Base-by-base conservation (phyloP, 2,888 invertebrate genomes). In the Drosophila bunnanda region DNA sequence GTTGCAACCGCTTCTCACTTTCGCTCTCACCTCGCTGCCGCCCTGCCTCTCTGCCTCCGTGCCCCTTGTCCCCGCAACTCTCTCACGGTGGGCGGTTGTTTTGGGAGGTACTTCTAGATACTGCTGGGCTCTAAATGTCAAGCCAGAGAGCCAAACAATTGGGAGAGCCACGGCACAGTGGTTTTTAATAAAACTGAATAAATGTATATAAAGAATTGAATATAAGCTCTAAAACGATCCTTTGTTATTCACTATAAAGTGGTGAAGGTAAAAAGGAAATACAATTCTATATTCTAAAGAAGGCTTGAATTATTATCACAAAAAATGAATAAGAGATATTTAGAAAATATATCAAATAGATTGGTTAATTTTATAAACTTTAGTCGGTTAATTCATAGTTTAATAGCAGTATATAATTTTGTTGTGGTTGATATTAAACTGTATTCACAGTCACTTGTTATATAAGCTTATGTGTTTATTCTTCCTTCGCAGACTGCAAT, bases 71-170 rank as follows among this genome's bases (percentile, higher is more conserved):
- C 28, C 22, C 54, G 32, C 20, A 32, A 65, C 54, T 69, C 66
- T 56, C 50, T 55, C 65, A 44, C 56, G 50, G 36, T 71, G 64
- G 81, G 81, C 44, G 59, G 59, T n/a, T 52, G 32, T 53, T 66
- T 64, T 80, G 72, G 72, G 80, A 61, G 80, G 61, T 46, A 44
- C 79, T 87, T 83, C 56, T 61, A 43, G 55, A 15, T 53, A 39
- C 43, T 36, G 20, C 55, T 55, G 22, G n/a, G 17, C 15, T 17
- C 28, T 39, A 48, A 34, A 39, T 48, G 46, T 20, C 32, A 55
- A 17, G 36, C 34, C 20, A 59, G 74, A 64, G 70, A 62, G 43
- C n/a, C 28, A 39, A 20, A 34, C 56, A 15, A 13, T 25, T 10
- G 54, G 36, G 74, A 54, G 64, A 8, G 30, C 32, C 17, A 41